These are phyloP conservation scores for Cheilosia soror DNA, from an alignment of 2,888 invertebrate species.

Conservation along the genomic window DNA sequence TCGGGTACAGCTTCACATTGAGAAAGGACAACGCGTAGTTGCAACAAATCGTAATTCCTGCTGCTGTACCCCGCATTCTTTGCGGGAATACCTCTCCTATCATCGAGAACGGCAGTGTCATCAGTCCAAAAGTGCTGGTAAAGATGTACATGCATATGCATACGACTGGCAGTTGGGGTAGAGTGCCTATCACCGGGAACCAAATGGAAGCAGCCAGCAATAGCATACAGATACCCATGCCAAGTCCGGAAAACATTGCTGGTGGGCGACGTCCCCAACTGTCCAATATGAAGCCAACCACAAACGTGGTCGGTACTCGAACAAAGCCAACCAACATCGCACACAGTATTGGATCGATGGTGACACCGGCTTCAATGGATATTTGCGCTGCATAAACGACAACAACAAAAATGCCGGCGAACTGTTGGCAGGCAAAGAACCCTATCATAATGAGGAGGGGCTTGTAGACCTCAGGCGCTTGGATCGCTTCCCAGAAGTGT, in stretches of 20 bases:
- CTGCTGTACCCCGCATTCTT: conserved; percentile 86
- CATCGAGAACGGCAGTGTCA: conserved; percentile 89
- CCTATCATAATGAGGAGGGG: conserved; percentile 84
- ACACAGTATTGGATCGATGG: conserved; percentile 86
- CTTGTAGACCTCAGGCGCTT: conserved; percentile 77
- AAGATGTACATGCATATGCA: conserved; percentile 80
- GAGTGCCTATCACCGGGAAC: conserved; percentile 77
- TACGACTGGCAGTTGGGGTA: conserved; percentile 71
- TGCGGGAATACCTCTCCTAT: conserved; percentile 88
- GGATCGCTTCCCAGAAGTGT: conserved; percentile 59
- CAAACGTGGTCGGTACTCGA: conserved; percentile 86
- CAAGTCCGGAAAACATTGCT: conserved; percentile 86
- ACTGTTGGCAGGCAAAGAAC: conserved; percentile 87
- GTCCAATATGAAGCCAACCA: conserved; percentile 86
- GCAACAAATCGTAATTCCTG: conserved; percentile 86
- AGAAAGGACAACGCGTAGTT: conserved; percentile 86
- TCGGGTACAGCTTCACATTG: conserved; percentile 87
- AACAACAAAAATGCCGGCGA: conserved; percentile 88
- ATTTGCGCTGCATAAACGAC: conserved; percentile 88
- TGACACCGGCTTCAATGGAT: conserved; percentile 85
- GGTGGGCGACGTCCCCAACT: conserved; percentile 86
- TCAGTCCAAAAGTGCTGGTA: conserved; percentile 83
- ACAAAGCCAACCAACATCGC: conserved; percentile 87
- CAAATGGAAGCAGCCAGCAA: conserved; percentile 84
- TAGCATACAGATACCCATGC: conserved; percentile 86